Evolutionary conservation across 1,140 invertebrate species (phyloP).

Genomic region (Macrobrachium rosenbergii): DNA sequence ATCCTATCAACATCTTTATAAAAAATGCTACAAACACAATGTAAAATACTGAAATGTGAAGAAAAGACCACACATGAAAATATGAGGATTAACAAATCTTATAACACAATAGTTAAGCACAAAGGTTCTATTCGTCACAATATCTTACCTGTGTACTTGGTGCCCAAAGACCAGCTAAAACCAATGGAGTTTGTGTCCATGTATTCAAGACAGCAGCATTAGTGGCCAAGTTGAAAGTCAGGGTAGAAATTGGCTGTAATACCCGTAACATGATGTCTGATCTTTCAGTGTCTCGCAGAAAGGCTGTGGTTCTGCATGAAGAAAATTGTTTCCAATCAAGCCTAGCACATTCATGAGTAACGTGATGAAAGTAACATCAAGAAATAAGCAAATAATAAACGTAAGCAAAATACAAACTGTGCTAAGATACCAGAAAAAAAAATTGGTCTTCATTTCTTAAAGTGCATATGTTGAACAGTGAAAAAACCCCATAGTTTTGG

Average conservation of each 20-base stretch:
- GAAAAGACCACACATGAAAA: too few relatives aligned
- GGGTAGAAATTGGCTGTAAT: constrained; percentile 82
- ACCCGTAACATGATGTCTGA: constrained; percentile 83
- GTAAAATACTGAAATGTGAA: too few relatives aligned
- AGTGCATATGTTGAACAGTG: too few relatives aligned
- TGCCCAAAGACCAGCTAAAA: constrained; percentile 87
- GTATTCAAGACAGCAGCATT: constrained; percentile 91
- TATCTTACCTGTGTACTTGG: constrained; percentile 75
- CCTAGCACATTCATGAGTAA: neutral
- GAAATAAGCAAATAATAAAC: neutral
- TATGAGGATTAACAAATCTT: too few relatives aligned
- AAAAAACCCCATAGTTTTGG: too few relatives aligned
- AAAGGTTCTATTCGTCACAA: neutral
- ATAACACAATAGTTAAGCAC: neutral
- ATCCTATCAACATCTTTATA: too few relatives aligned
- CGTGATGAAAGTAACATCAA: neutral
- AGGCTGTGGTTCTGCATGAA: constrained; percentile 73
- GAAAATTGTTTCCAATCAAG: neutral
- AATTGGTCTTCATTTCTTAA: too few relatives aligned
- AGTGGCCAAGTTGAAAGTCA: constrained; percentile 84
- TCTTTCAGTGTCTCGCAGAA: constrained; percentile 83
- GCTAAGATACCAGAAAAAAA: too few relatives aligned
- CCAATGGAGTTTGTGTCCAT: constrained; percentile 87
- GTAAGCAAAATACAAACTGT: neutral
- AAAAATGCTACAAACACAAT: too few relatives aligned